Evolutionary conservation across 2,888 invertebrate genomes (phyloP).

Genomic region (Byasa hedistus): DNA sequence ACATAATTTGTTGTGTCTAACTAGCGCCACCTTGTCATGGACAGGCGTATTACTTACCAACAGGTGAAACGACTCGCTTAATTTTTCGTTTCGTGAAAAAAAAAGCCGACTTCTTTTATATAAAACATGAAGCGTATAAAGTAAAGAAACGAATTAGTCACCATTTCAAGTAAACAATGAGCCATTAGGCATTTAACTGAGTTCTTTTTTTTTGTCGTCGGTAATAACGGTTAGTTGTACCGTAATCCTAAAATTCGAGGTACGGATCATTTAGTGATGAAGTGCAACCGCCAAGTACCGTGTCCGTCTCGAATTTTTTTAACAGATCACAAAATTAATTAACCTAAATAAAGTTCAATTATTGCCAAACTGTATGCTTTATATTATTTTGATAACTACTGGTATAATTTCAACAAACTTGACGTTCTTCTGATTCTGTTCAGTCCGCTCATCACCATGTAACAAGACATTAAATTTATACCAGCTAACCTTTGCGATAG

Average conservation of each 20-base stretch:
- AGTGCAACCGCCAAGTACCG: slow-evolving; percentile 7
- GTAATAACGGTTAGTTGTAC: slow-evolving; percentile 17
- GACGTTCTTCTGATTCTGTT: no score
- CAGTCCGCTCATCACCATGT: background rate
- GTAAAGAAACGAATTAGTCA: background rate
- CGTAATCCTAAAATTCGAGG: slow-evolving; percentile 11
- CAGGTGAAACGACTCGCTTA: no score
- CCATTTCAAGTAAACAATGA: slow-evolving; percentile 14
- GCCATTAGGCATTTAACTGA: slow-evolving; percentile 3
- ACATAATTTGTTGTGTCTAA: no score
- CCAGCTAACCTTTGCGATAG: background rate
- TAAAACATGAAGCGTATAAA: background rate
- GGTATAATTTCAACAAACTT: background rate
- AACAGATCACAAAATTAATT: slow-evolving; percentile 21
- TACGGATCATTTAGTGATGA: slow-evolving; percentile 1
- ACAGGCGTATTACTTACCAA: no score
- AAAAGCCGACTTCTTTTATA: background rate
- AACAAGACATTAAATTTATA: background rate
- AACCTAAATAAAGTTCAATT: slow-evolving; percentile 17
- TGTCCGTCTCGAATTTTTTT: slow-evolving; percentile 13
- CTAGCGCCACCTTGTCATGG: no score
- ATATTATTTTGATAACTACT: background rate
- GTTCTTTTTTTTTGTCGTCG: slow-evolving; percentile 4
- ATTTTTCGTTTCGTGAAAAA: no score
- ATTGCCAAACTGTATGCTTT: background rate